Evolutionary conservation across 2,797 vertebrate species (phyloP).

Genomic region (Rachycentron canadum): DNA sequence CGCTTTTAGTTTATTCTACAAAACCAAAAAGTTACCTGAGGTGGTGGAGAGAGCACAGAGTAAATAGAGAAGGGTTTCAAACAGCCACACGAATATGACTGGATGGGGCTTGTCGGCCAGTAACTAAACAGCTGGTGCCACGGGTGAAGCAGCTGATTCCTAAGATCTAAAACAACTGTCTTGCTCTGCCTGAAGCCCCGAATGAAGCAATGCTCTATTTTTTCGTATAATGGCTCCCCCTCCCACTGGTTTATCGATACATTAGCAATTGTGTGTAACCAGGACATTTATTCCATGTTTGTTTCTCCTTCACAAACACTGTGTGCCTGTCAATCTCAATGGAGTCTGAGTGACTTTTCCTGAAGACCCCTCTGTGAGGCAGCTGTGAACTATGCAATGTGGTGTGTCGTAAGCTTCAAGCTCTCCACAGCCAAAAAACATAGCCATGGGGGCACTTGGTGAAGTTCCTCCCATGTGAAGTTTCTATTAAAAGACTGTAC

Average conservation of each 20-base stretch:
- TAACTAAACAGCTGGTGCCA: background rate
- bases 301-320: background rate
- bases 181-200: background rate
- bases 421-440: background rate
- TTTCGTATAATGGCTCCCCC: background rate
- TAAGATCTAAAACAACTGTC: background rate
- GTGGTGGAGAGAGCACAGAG: background rate
- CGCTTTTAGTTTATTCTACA: background rate
- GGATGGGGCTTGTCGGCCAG: background rate
- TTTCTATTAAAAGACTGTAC: conserved; percentile 5
- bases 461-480: background rate
- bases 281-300: background rate
- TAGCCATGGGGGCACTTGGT: background rate
- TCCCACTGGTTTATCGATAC: background rate
- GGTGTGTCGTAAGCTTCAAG: background rate
- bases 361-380: conserved; percentile 3
- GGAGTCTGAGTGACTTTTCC: background rate
- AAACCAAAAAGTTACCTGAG: background rate
- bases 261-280: background rate
- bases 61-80: background rate
- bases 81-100: background rate
- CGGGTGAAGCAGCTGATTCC: background rate
- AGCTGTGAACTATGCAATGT: background rate
- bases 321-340: conserved; percentile 2
- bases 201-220: background rate